Conservation (phyloP, 2,113 vertebrate species). For the Larimichthys polyactis region DNA sequence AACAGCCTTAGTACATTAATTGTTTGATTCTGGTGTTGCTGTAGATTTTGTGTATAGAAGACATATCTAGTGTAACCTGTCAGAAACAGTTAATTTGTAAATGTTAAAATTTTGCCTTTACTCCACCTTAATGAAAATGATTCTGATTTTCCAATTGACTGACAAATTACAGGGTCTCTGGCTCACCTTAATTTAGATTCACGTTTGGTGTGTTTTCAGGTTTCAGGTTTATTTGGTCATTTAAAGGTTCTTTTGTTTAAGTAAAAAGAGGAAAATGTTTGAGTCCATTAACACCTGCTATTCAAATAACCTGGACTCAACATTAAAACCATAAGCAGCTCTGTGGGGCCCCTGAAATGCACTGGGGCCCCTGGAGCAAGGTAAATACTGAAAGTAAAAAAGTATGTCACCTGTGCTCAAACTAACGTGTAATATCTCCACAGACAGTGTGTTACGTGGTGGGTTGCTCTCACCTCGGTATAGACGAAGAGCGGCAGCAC, state of each 20-base stretch:
- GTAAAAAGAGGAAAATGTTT: background rate
- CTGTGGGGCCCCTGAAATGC: background rate
- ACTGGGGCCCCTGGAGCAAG: background rate
- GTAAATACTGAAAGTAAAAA: background rate
- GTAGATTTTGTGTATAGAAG: background rate
- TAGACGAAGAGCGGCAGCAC: conserved; percentile 95
- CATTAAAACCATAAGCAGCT: background rate
- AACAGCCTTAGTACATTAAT: background rate
- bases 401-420: background rate
- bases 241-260: background rate
- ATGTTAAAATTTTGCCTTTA: background rate
- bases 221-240: background rate
- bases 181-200: too few species aligned
- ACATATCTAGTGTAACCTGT: background rate
- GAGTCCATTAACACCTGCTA: too few species aligned
- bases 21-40: background rate
- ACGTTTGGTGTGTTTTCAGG: too few species aligned
- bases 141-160: too few species aligned
- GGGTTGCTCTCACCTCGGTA: conserved; percentile 88
- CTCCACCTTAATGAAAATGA: too few species aligned
- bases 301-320: background rate
- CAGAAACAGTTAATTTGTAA: background rate
- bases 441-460: background rate
- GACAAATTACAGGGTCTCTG: too few species aligned
- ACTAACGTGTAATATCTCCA: background rate